These are phyloP conservation scores for Montifringilla adamsi DNA, from an alignment of 2,113 vertebrate genomes.

Conservation along the genomic window DNA sequence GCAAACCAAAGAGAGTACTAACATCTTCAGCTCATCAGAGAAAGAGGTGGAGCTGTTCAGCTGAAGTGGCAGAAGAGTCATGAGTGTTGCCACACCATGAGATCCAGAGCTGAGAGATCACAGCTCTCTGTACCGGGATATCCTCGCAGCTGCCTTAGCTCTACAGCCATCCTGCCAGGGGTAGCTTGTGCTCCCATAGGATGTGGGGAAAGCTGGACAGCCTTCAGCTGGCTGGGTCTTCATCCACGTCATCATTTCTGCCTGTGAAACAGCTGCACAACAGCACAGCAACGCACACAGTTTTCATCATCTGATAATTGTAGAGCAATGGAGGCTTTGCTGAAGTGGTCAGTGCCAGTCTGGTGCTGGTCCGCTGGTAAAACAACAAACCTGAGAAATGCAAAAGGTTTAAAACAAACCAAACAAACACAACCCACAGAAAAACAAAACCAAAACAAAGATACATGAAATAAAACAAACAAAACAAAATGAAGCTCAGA, in stretches of 20 bases:
- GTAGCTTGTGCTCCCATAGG: background rate
- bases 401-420: background rate
- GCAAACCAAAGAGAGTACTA: background rate
- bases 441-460: background rate
- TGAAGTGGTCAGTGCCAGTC: background rate
- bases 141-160: background rate
- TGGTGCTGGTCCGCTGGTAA: background rate
- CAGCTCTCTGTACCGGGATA: accelerated
- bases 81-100: background rate
- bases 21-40: background rate
- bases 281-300: background rate
- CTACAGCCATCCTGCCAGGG: background rate
- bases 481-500: background rate
- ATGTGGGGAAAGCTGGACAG: background rate
- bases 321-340: background rate
- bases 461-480: background rate
- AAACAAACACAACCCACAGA: background rate
- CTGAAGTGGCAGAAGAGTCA: background rate
- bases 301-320: background rate
- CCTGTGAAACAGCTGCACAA: background rate
- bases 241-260: background rate
- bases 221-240: background rate
- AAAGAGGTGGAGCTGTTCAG: background rate
- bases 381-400: background rate
- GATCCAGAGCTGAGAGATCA: background rate